These are phyloP conservation scores for Napeogenes inachia DNA, from an alignment of 2,888 invertebrate species.

Conservation along the genomic window DNA sequence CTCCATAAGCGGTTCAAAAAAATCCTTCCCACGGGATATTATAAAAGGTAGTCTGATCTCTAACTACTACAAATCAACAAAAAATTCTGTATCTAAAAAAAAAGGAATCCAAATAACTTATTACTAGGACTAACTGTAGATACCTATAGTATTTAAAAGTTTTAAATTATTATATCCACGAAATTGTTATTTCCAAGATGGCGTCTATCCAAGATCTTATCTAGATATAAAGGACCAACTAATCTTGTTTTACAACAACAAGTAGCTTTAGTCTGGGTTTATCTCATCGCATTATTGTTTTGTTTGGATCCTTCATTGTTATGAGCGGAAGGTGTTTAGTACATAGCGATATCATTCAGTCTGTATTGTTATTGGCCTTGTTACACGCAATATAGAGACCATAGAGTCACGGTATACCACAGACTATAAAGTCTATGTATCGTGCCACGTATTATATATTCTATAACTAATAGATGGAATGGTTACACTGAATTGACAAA, in stretches of 20 bases:
- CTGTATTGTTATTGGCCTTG: conserved; percentile 24
- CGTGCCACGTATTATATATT: not conserved
- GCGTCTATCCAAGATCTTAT: too few relatives aligned
- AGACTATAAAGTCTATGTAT: not conserved
- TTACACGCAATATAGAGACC: conserved; percentile 18
- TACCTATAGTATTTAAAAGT: too few relatives aligned
- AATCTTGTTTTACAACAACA: conserved; percentile 16
- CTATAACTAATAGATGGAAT: not conserved
- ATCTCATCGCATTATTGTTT: conserved; percentile 21
- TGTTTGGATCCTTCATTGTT: conserved; percentile 16
- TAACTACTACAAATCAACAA: too few relatives aligned
- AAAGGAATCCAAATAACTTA: too few relatives aligned
- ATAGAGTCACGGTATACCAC: not conserved
- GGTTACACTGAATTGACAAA: not conserved
- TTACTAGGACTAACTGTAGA: too few relatives aligned
- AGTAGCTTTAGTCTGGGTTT: not conserved
- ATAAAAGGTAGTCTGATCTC: too few relatives aligned
- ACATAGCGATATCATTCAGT: conserved; percentile 18
- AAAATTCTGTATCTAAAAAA: too few relatives aligned
- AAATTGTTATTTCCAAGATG: too few relatives aligned
- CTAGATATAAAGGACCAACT: not conserved
- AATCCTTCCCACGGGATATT: too few relatives aligned
- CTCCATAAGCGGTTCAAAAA: too few relatives aligned
- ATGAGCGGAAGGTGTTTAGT: conserved; percentile 21
- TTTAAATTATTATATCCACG: too few relatives aligned